Evolutionary conservation across 1,140 invertebrate genomes (phyloP).

Genomic region (Uloborus diversus): DNA sequence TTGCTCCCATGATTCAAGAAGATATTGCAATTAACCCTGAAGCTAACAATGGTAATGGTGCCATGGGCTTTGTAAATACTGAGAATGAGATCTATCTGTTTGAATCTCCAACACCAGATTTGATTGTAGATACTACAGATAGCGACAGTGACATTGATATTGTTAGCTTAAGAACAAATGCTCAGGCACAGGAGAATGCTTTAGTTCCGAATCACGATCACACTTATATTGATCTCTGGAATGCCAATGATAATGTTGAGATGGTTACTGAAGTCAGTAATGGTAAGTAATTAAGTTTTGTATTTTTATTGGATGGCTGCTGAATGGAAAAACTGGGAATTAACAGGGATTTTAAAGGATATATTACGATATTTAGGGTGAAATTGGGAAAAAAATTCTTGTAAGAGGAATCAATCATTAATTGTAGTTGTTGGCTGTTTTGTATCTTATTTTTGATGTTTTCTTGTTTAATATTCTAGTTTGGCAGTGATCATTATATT

Average conservation of each 20-base stretch:
- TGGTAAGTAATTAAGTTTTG: constrained; percentile 38
- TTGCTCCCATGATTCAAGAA: constrained; percentile 53
- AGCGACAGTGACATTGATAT: constrained; percentile 57
- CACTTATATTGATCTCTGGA: constrained; percentile 46
- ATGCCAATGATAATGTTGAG: constrained; percentile 43
- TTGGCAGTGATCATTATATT: background rate
- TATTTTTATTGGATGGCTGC: no score
- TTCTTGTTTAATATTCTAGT: background rate
- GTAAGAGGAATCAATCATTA: no score
- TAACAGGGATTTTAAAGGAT: no score
- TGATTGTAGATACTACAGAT: constrained; percentile 53
- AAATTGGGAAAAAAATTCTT: no score
- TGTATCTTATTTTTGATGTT: background rate
- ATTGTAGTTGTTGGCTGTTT: background rate
- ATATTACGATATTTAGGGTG: no score
- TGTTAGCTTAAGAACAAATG: constrained; percentile 46
- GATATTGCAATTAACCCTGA: constrained; percentile 50
- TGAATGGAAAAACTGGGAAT: no score
- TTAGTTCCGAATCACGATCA: constrained; percentile 42
- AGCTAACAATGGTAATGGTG: constrained; percentile 1
- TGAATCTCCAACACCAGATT: constrained; percentile 41
- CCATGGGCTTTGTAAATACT: constrained; percentile 33
- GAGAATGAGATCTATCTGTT: constrained; percentile 33
- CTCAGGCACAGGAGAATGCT: constrained; percentile 18
- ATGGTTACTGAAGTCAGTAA: constrained; percentile 49